Conservation (phyloP, 2,113 vertebrate species). For the Apistogramma diplotaenia region DNA sequence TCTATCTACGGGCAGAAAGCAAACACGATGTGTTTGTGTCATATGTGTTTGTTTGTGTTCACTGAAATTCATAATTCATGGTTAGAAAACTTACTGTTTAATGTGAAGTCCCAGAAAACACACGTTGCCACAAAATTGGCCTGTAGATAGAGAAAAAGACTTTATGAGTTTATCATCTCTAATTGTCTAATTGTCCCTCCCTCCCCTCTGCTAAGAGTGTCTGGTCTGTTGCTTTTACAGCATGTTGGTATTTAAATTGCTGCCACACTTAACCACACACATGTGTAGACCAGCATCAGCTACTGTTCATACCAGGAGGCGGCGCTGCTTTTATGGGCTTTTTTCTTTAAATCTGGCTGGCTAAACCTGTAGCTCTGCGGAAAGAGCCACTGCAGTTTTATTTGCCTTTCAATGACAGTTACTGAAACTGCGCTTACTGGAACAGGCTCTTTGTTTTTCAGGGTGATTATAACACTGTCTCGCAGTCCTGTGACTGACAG, state of each 20-base stretch:
- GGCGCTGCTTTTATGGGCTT: too few species aligned
- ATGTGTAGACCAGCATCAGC: neutral
- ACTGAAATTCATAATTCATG: neutral
- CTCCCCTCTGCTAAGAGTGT: neutral
- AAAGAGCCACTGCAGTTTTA: neutral
- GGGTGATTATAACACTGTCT: conserved; percentile 77
- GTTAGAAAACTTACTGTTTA: conserved; percentile 79
- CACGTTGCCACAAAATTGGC: conserved; percentile 76
- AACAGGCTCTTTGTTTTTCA: conserved; percentile 76
- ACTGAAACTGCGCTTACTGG: conserved; percentile 42
- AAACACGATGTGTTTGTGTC: neutral
- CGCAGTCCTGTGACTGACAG: conserved; percentile 81
- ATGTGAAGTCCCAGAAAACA: conserved; percentile 88
- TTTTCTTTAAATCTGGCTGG: neutral
- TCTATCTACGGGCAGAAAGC: conserved; percentile 69
- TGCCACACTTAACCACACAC: neutral
- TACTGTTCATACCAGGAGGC: neutral
- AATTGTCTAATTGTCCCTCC: neutral
- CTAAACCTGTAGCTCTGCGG: neutral
- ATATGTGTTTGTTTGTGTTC: neutral
- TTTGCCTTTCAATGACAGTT: neutral
- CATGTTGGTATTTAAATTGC: neutral
- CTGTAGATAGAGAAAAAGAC: conserved; percentile 63
- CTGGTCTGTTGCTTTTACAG: neutral
- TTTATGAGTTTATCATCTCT: neutral